Percentiles rank a stretch among this genome's conserved stretches.
Conservation (phyloP, 2,797 vertebrate genomes). For the Gymnopithys bicolor region DNA sequence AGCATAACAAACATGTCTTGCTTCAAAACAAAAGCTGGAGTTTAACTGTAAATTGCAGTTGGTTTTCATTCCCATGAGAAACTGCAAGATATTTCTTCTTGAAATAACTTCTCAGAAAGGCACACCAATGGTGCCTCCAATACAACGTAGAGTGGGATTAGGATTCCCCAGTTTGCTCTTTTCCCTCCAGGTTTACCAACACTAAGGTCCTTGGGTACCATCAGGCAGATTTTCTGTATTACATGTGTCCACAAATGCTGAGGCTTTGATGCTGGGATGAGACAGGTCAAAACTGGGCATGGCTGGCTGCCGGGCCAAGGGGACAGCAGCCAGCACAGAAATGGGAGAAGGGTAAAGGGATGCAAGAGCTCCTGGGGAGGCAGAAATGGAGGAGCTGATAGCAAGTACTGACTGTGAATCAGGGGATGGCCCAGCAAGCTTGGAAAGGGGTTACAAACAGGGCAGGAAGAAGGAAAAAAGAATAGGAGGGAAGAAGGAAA, state of each 20-base stretch:
- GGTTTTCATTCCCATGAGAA: conserved; percentile 37
- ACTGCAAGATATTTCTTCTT: conserved; percentile 15
- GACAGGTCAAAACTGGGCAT: not conserved
- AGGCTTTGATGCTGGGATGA: not conserved
- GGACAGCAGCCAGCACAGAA: not conserved
- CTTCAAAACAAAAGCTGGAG: conserved; percentile 47
- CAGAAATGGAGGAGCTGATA: not conserved
- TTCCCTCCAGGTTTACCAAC: not conserved
- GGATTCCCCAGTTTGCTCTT: not conserved
- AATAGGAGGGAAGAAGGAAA: not conserved
- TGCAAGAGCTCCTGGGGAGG: not conserved
- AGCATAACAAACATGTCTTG: conserved; percentile 60
- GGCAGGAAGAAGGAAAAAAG: not conserved
- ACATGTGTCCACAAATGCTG: not conserved
- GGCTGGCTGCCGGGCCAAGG: not conserved
- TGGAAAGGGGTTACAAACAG: not conserved
- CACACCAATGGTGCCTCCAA: not conserved
- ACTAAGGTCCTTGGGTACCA: not conserved
- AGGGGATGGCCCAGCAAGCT: not conserved
- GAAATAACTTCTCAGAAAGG: not conserved
- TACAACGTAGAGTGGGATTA: not conserved
- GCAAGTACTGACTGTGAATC: not conserved
- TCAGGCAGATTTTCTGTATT: not conserved
- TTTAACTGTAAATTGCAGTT: conserved; percentile 33
- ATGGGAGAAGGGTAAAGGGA: not conserved